Conservation (phyloP, 1,140 invertebrate genomes). For the Riptortus pedestris region DNA sequence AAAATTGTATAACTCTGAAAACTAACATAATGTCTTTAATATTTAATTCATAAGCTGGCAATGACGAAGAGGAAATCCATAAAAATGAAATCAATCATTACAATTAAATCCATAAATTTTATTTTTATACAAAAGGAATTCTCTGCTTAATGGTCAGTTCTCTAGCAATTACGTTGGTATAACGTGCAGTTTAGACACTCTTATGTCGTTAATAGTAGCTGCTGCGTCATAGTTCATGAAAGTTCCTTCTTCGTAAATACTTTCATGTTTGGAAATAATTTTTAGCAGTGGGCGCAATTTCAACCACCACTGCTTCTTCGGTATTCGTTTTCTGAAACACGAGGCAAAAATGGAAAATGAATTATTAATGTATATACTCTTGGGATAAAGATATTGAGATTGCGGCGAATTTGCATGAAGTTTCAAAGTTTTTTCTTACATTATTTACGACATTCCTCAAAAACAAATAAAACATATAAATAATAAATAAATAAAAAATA, state of each 20-base stretch:
- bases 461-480: neutral
- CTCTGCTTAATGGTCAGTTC: no score
- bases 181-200: no score
- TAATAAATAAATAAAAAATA: neutral
- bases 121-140: no score
- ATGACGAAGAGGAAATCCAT: no score
- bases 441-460: neutral
- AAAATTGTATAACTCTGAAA: no score
- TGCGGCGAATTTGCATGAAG: neutral
- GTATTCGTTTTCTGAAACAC: conserved; percentile 70
- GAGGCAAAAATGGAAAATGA: neutral
- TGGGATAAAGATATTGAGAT: neutral
- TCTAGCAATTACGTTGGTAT: no score
- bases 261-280: conserved; percentile 95
- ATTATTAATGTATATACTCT: neutral
- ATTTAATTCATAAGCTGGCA: no score
- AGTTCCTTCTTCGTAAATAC: conserved; percentile 74
- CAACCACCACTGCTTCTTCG: conserved; percentile 95
- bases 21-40: no score
- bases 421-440: neutral
- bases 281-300: conserved; percentile 87
- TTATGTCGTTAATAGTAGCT: no score
- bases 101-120: no score
- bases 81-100: no score
- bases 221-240: neutral